These are phyloP conservation scores for Smutsia temminckii DNA, from an alignment of 2,797 vertebrate species.

Conservation along the genomic window DNA sequence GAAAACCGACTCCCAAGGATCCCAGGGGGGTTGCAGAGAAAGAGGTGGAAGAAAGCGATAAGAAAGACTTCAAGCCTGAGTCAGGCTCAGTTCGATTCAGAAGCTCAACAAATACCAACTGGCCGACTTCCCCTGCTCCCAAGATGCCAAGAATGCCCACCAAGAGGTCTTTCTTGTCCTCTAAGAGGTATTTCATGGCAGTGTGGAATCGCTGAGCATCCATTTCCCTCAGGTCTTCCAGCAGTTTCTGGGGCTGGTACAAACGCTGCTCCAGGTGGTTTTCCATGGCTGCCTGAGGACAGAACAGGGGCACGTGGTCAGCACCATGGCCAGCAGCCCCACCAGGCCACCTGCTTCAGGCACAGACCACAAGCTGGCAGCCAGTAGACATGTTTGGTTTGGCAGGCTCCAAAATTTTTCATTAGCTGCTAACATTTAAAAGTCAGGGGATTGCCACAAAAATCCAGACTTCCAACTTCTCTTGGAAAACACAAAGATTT, in stretches of 20 bases:
- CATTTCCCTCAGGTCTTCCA: constrained; percentile 82
- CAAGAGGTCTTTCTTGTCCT: constrained; percentile 79
- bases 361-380: not conserved
- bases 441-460: not conserved
- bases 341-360: accelerated
- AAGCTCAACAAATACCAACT: not conserved
- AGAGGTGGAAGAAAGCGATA: not conserved
- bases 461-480: not conserved
- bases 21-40: not conserved
- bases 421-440: not conserved
- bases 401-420: not conserved
- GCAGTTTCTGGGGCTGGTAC: constrained; percentile 84
- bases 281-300: constrained; percentile 81
- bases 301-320: not conserved
- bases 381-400: accelerated
- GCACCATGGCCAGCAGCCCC: constrained; percentile 16
- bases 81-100: not conserved
- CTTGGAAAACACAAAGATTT: not conserved
- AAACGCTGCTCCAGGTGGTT: constrained; percentile 82
- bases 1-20: not conserved
- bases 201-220: constrained; percentile 83
- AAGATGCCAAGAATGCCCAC: constrained; percentile 60
- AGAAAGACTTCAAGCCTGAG: not conserved
- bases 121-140: not conserved
- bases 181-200: constrained; percentile 85